These are phyloP conservation scores for Cercopithecus mona DNA, from an alignment of 2,113 vertebrate species.

Conservation along the genomic window DNA sequence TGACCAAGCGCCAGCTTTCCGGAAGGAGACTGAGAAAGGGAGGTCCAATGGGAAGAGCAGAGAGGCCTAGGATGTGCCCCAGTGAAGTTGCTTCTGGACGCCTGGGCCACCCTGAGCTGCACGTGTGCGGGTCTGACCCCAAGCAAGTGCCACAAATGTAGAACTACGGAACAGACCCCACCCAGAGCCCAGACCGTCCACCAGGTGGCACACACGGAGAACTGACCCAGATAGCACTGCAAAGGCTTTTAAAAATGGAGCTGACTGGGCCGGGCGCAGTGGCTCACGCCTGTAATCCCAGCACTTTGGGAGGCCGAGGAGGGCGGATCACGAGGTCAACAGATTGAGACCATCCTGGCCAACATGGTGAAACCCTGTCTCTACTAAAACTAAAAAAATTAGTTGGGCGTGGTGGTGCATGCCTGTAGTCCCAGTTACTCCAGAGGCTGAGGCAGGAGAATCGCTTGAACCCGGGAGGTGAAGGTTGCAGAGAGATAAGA, in stretches of 20 bases:
- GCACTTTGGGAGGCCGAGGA: no score
- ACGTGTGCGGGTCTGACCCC: not conserved
- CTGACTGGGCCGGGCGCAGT: rapidly evolving
- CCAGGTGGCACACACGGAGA: not conserved
- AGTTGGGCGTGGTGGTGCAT: no score
- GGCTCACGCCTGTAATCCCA: no score
- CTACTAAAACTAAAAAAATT: no score
- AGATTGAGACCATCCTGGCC: no score
- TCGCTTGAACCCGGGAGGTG: no score
- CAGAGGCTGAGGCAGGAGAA: no score
- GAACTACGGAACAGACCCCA: not conserved
- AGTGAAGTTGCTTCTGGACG: not conserved
- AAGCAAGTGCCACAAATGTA: not conserved
- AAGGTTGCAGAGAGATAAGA: no score
- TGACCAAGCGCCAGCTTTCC: not conserved
- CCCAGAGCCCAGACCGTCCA: not conserved
- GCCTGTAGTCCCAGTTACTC: no score
- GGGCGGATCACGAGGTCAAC: no score
- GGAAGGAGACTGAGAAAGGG: not conserved
- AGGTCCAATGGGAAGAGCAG: not conserved
- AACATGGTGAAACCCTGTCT: no score
- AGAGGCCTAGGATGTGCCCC: not conserved
- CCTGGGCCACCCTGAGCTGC: not conserved
- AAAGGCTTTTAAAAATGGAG: not conserved
- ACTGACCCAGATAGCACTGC: not conserved